phyloP scores from a whole-genome alignment of 2,888 invertebrate genomes.

The Conus canariensis region DNA sequence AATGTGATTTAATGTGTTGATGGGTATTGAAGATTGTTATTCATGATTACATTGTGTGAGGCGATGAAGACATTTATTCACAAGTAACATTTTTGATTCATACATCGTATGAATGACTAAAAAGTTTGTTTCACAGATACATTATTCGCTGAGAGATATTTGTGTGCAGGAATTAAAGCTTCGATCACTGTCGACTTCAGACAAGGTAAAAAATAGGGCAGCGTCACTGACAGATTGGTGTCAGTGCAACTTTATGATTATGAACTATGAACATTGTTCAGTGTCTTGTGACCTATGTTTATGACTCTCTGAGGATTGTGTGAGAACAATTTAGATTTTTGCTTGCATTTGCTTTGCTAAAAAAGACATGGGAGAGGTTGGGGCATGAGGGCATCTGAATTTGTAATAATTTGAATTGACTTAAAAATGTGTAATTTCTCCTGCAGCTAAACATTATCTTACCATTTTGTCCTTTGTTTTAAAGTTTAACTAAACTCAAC shows the following conservation, averaged over 20 bases:
- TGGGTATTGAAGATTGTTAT: too few species aligned
- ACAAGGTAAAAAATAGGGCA: conserved; percentile 29
- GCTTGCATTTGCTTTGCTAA: not conserved
- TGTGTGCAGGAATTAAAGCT: conserved; percentile 5
- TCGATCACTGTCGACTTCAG: not conserved
- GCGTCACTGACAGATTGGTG: not conserved
- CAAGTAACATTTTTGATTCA: not conserved
- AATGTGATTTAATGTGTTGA: too few species aligned
- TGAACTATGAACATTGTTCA: not conserved
- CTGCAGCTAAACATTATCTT: too few species aligned
- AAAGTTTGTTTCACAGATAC: not conserved
- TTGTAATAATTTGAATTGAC: too few species aligned
- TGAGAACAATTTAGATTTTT: not conserved
- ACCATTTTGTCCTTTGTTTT: too few species aligned
- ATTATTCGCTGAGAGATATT: too few species aligned
- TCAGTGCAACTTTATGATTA: not conserved
- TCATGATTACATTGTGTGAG: too few species aligned
- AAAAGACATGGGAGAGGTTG: too few species aligned
- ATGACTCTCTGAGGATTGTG: not conserved
- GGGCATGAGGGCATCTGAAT: too few species aligned
- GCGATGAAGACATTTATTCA: not conserved
- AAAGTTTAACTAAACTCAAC: too few species aligned
- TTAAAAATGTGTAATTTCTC: too few species aligned
- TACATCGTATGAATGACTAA: not conserved
- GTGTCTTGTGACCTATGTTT: not conserved